A percentile compares a stretch with the other conserved stretches of the same genome.
Evolutionary conservation across 1,140 invertebrate genomes (phyloP).

Genomic region (Geopemphigus sp.): DNA sequence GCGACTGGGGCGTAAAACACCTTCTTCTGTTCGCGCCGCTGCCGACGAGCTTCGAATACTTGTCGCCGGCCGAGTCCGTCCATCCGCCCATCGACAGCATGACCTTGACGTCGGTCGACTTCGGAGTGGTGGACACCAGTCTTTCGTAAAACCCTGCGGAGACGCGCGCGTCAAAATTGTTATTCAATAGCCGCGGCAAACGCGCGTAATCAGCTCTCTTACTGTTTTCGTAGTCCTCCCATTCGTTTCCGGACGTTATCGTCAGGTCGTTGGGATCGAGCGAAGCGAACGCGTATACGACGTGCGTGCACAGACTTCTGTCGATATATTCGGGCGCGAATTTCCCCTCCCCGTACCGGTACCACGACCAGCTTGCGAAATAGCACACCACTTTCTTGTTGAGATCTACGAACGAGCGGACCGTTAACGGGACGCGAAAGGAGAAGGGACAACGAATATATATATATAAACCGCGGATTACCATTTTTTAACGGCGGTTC

Average conservation of each 20-base stretch:
- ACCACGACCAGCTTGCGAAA: constrained; percentile 84
- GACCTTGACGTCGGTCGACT: constrained; percentile 58
- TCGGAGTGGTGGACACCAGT: constrained; percentile 21
- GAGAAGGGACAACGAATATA: too few species aligned
- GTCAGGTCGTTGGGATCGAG: constrained; percentile 72
- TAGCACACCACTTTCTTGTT: constrained; percentile 74
- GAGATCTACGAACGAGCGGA: constrained; percentile 51
- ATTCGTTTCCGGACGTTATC: constrained; percentile 77
- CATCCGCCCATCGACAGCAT: constrained; percentile 83
- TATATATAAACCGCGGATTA: background rate
- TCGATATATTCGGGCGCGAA: constrained; percentile 84
- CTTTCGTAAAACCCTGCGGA: constrained; percentile 27
- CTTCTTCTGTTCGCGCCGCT: constrained; percentile 64
- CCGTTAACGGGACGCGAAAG: too few species aligned
- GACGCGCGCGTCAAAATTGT: too few species aligned
- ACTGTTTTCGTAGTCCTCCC: constrained; percentile 83
- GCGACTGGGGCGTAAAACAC: too few species aligned
- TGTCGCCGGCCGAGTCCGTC: constrained; percentile 81
- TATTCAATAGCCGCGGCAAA: too few species aligned
- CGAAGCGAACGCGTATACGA: constrained; percentile 87
- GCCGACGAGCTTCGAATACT: constrained; percentile 75
- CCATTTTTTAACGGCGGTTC: background rate
- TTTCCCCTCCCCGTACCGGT: constrained; percentile 75
- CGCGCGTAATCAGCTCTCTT: constrained; percentile 55
- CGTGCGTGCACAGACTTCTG: constrained; percentile 75